Evolutionary conservation across 2,888 invertebrate genomes (phyloP), one percentile per base, ranked within the genome.

Genomic region (Drosophila aldrichi): DNA sequence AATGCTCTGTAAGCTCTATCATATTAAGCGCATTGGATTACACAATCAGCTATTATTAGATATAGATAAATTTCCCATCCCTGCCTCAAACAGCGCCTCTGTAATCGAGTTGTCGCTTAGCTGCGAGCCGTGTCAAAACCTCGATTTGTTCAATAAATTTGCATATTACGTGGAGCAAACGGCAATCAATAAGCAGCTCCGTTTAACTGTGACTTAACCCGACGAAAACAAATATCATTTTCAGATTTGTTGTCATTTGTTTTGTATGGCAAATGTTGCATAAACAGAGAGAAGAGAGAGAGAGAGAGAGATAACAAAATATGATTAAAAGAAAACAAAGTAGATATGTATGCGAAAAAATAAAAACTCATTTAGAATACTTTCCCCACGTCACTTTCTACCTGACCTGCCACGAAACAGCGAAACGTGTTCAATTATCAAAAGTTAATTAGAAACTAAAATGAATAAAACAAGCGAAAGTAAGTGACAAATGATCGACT

Each of bases 81-180:
- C 38, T 16, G 16, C 12, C 34, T 59, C 58, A 34, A 49, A 43
- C 46, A 59, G 40, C 46, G 71, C 41, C 48, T 57, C 43, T 63
- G 65, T 48, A 25, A 22, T 22, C 38, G 38, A 36, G 36, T 34
- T 14, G 36, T 16, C 51, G 48, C 29, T 29, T 48, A 48, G 61
- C 56, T 58, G 49, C 63, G 51, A 58, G 67, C 57, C 57, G 79
- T 75, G 86, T 71, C 65, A 60, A 70, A 83, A 78, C 63, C 87
- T 70, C 89, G 84, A 87, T 81, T 87, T 73, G 75, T 78, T 83
- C 57, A 62, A 72, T 75, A 72, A 70, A 83, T 89, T 83, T 76
- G 79, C 88, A 89, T 89, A 89, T 83, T 83, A 81, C 89, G 88
- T 70, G 62, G 63, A 63, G 54, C 56, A 62, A 59, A 57, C 54